phyloP scores from a whole-genome alignment of 1,140 invertebrate genomes.

The Zaprionus nigranus region DNA sequence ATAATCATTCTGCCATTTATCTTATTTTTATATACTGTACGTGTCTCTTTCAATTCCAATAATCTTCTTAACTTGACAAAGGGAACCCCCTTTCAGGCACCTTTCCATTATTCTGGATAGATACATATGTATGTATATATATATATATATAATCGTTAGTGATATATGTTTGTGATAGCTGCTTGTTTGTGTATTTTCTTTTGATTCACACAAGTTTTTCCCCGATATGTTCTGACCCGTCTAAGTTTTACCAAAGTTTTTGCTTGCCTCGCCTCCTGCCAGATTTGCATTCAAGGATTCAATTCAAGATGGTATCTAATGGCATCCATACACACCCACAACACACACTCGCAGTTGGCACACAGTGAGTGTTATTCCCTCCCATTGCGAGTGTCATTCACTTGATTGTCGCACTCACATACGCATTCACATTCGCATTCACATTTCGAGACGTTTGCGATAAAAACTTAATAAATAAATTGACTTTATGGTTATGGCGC shows the following conservation, averaged over 20 bases:
- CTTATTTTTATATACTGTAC: no score
- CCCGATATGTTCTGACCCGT: neutral
- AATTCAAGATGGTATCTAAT: constrained; percentile 20
- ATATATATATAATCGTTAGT: neutral
- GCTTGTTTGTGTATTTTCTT: neutral
- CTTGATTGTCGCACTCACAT: constrained; percentile 33
- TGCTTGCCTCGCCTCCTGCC: neutral
- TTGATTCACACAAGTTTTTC: neutral
- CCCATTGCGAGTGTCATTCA: constrained; percentile 38
- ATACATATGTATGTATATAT: neutral
- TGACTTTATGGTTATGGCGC: constrained; percentile 76
- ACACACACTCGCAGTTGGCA: neutral
- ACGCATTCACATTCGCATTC: constrained; percentile 30
- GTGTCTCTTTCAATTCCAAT: no score
- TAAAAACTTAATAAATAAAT: constrained; percentile 82
- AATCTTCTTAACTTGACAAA: neutral
- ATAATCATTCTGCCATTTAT: no score
- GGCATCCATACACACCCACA: neutral
- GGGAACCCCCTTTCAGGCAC: neutral
- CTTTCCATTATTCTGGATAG: neutral
- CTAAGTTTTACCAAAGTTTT: neutral
- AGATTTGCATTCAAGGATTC: constrained; percentile 2
- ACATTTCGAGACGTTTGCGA: constrained; percentile 67
- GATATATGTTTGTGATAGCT: neutral
- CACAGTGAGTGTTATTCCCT: constrained; percentile 4